Evolutionary conservation across 1,140 invertebrate species (phyloP).

Genomic region (Centruroides vittatus): DNA sequence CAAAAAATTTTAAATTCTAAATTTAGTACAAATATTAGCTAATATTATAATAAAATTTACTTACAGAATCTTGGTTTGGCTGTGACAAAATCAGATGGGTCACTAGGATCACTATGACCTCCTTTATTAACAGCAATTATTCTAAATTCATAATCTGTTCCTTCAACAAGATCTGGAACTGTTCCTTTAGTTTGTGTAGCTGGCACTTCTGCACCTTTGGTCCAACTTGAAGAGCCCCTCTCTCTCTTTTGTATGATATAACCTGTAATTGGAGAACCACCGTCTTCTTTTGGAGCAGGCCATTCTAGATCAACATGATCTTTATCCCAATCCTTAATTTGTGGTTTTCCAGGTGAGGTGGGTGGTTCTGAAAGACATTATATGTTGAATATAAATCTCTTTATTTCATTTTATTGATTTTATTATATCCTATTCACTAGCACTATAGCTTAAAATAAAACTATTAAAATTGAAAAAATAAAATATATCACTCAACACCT

Average conservation of each 20-base stretch:
- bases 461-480: no score
- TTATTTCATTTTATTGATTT: no score
- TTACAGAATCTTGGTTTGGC: slow-evolving; percentile 62
- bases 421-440: no score
- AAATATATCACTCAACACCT: no score
- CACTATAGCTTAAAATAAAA: no score
- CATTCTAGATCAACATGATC: slow-evolving; percentile 86
- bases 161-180: slow-evolving; percentile 71
- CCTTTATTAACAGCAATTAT: slow-evolving; percentile 94
- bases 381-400: no score
- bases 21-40: no score
- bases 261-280: slow-evolving; percentile 71
- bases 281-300: slow-evolving; percentile 79
- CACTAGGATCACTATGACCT: slow-evolving; percentile 82
- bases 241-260: slow-evolving; percentile 91
- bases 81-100: slow-evolving; percentile 79
- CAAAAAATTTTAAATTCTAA: no score
- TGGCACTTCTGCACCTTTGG: slow-evolving; percentile 63
- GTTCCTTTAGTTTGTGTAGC: slow-evolving; percentile 59
- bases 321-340: slow-evolving; percentile 84
- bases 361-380: slow-evolving; percentile 49
- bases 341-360: slow-evolving; percentile 75
- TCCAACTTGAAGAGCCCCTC: slow-evolving; percentile 59
- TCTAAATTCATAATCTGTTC: slow-evolving; percentile 93
- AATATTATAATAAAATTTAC: slow-evolving; percentile 28